Base-by-base conservation (phyloP, 2,113 vertebrate genomes). In the Dissostichus mawsoni region DNA sequence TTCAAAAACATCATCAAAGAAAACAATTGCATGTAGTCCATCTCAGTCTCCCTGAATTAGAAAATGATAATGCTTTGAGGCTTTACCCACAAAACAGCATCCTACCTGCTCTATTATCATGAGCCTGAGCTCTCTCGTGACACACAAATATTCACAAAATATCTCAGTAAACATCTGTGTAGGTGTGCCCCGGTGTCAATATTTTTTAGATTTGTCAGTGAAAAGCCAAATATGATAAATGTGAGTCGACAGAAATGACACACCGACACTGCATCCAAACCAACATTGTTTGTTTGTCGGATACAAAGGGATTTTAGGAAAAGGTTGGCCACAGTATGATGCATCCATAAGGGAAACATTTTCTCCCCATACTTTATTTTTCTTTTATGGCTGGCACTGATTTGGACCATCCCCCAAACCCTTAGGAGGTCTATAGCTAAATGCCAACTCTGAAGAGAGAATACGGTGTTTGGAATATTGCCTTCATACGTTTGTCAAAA, bases 1-100 rank as follows among this genome's bases (percentile, higher is more conserved):
- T 79, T 29, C 36, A 76, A 70, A 71, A 81, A 69, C 58, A 74
- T 63, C 83, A 61, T 81, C 55, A 76, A 67, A 83, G 78, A 78
- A 36, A 45, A 59, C 74, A 63, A 65, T 67, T 12, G 25, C 33
- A 20, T 17, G 53, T 36, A 41, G 36, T 5, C 36, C 36, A 41
- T 8, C 36, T 41, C 36, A 41, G 11, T 72, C 29, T 61, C 66
- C 36, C 45, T 63, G 44, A 83, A 64, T 63, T 61, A 45, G 61
- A 69, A 14, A 12, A 62, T 25, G 50, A 51, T n/a, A 4, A 58
- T 44, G 20, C 61, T 69, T 48, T 5, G 1, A 78, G 50, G 74
- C 65, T 33, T 8, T 58, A 65, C 44, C 72, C 62, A 44, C 11
- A 7, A 67, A 71, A 58, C 84, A 73, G 57, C 36, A 17, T 75